phyloP scores from a whole-genome alignment of 2,888 invertebrate genomes.

The Cordilura impudica region DNA sequence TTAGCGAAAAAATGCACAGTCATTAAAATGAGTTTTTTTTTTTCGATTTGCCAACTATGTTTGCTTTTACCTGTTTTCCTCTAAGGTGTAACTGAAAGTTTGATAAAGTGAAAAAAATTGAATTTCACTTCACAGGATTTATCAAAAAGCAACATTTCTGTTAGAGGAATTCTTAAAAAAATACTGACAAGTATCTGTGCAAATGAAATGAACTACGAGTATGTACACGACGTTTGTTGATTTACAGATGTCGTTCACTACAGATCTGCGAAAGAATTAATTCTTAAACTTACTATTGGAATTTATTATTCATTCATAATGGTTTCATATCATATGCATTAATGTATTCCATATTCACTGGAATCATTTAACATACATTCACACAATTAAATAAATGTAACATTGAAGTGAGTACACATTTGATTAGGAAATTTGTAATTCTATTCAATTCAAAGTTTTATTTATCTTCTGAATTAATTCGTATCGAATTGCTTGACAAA shows the following conservation, averaged over 20 bases:
- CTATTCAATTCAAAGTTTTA: too few species aligned
- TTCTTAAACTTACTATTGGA: too few species aligned
- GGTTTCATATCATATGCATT: too few species aligned
- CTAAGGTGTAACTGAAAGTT: not conserved
- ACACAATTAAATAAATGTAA: too few species aligned
- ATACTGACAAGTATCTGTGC: constrained; percentile 24
- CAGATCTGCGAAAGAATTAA: too few species aligned
- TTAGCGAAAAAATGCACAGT: constrained; percentile 34
- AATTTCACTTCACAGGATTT: constrained; percentile 16
- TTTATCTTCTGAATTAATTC: too few species aligned
- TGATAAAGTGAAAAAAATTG: constrained; percentile 19
- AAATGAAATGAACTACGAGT: constrained; percentile 5
- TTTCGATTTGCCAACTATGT: constrained; percentile 38
- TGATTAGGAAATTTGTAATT: too few species aligned
- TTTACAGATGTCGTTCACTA: not conserved
- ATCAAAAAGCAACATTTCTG: constrained; percentile 10
- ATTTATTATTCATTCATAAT: too few species aligned
- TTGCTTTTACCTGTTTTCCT: constrained; percentile 32
- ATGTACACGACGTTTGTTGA: constrained; percentile 1
- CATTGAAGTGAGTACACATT: too few species aligned
- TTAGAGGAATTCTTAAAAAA: constrained; percentile 5
- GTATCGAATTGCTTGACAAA: too few species aligned
- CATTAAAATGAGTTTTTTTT: constrained; percentile 38
- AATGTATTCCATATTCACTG: too few species aligned
- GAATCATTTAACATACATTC: too few species aligned